Evolutionary conservation across 2,113 vertebrate species (phyloP).

Genomic region (Gallinago undulata): DNA sequence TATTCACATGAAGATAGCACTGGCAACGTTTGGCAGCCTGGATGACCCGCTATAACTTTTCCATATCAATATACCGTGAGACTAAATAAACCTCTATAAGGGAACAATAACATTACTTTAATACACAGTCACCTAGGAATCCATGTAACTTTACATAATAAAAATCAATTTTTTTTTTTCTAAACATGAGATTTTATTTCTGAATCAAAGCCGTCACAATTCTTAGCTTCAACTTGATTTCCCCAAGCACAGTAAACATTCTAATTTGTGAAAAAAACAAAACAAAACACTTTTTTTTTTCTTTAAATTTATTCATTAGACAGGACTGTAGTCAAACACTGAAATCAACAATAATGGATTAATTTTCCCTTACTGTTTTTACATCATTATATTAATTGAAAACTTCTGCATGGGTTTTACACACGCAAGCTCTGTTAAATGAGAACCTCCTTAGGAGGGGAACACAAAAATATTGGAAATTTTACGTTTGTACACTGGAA

Average conservation of each 20-base stretch:
- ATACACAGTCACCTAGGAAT: background rate
- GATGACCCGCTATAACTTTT: background rate
- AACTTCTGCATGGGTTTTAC: background rate
- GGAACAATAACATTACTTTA: background rate
- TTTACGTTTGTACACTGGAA: background rate
- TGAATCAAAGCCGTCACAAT: background rate
- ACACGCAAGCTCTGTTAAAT: background rate
- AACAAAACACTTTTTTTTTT: too few relatives aligned
- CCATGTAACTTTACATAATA: background rate
- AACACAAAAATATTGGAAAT: background rate
- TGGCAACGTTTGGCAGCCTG: background rate
- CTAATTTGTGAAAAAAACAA: conserved; percentile 34
- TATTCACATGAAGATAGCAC: background rate
- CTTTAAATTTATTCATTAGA: background rate
- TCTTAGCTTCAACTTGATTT: background rate
- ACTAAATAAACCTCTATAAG: background rate
- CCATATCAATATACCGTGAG: background rate
- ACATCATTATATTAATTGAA: background rate
- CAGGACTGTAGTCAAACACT: conserved; percentile 8
- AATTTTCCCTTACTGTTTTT: conserved; percentile 48
- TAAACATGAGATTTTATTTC: background rate
- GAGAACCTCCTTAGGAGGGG: background rate
- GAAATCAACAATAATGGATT: conserved; percentile 24
- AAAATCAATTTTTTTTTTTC: background rate
- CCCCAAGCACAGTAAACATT: conserved; percentile 9